These are phyloP conservation scores for Tokudaia muenninki DNA, from an alignment of 2,797 vertebrate genomes.

Conservation along the genomic window DNA sequence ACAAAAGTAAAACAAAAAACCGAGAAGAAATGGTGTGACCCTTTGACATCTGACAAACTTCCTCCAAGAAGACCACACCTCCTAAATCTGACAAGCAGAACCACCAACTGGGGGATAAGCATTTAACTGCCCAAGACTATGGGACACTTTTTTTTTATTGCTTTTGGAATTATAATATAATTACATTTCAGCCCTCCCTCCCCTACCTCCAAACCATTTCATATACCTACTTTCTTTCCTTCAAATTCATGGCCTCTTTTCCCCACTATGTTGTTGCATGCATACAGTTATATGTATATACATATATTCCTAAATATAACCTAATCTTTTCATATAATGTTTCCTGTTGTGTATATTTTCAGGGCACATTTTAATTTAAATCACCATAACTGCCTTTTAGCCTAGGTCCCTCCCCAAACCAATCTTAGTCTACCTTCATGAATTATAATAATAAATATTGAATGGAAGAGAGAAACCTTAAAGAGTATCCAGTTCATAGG, in stretches of 20 bases:
- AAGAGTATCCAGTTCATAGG: not conserved
- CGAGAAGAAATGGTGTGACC: too few relatives aligned
- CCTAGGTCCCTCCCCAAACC: rapidly evolving
- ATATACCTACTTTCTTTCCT: not conserved
- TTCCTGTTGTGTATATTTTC: not conserved
- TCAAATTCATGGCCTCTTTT: not conserved
- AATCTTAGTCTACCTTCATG: not conserved
- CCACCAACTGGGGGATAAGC: not conserved
- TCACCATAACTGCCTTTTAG: not conserved
- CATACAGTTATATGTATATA: too few relatives aligned
- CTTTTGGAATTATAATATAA: not conserved
- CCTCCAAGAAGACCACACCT: not conserved
- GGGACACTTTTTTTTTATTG: not conserved
- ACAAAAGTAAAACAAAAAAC: not conserved
- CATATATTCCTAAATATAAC: not conserved
- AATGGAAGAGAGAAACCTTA: conserved; percentile 19
- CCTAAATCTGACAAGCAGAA: not conserved
- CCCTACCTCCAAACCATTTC: not conserved
- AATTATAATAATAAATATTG: conserved; percentile 6
- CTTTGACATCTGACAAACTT: not conserved
- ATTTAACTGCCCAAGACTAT: not conserved
- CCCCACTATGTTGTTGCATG: too few relatives aligned
- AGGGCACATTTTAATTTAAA: not conserved
- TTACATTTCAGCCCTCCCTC: not conserved
- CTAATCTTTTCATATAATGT: not conserved